A percentile compares a stretch with the other conserved stretches of the same genome.
Conservation (phyloP, 2,113 vertebrate species). For the Eidolon helvum region DNA sequence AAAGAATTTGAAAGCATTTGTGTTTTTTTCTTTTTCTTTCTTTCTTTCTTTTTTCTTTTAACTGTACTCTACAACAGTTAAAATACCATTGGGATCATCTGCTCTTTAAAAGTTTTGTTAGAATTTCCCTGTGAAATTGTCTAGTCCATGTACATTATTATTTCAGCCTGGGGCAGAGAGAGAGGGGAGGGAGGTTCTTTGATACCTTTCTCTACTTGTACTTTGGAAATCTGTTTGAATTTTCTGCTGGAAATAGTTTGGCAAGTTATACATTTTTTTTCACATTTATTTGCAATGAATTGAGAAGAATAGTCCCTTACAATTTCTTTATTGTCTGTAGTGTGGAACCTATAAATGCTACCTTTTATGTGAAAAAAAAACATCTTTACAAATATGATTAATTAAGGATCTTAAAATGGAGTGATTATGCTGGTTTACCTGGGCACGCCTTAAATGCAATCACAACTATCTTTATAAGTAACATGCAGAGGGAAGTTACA, state of each 20-base stretch:
- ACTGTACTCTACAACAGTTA: background rate
- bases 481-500: background rate
- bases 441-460: background rate
- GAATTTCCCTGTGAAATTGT: background rate
- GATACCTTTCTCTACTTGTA: background rate
- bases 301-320: background rate
- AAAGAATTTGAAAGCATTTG: background rate
- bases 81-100: background rate
- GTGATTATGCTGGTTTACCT: background rate
- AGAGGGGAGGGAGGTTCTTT: background rate
- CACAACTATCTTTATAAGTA: background rate
- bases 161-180: background rate
- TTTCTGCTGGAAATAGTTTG: background rate
- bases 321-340: background rate
- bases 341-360: background rate
- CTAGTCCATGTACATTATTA: background rate
- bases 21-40: background rate
- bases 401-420: background rate
- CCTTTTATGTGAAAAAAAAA: background rate
- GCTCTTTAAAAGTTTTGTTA: background rate
- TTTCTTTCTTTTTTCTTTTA: background rate
- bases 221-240: slow-evolving; percentile 1
- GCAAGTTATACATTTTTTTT: background rate
- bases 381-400: background rate
- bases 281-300: background rate